Percentiles rank a stretch among this genome's conserved stretches.
These are phyloP conservation scores for Lophius piscatorius DNA, from an alignment of 2,113 vertebrate species.

Conservation along the genomic window DNA sequence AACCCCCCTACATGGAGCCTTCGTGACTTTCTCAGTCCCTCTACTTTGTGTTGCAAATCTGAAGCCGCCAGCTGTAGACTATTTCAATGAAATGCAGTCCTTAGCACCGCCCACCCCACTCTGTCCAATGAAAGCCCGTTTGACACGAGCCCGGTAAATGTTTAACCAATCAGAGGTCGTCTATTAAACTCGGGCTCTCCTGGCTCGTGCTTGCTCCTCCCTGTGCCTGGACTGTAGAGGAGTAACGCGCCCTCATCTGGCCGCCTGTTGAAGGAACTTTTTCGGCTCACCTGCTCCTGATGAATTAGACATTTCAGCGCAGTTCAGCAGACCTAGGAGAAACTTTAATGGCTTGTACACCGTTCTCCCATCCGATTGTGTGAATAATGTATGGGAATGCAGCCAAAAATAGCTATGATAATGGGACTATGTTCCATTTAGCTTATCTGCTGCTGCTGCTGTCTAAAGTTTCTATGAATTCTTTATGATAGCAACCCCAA, in stretches of 20 bases:
- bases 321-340: conserved; percentile 11
- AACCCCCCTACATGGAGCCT: conserved; percentile 55
- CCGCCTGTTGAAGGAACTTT: background rate
- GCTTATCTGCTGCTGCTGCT: background rate
- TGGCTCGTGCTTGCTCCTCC: conserved; percentile 1
- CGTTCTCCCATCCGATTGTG: background rate
- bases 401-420: conserved; percentile 47
- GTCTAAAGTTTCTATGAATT: conserved; percentile 20
- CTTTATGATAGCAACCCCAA: conserved; percentile 25
- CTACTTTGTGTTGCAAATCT: conserved; percentile 3
- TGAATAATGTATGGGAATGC: conserved; percentile 60
- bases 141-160: background rate
- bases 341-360: conserved; percentile 45
- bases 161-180: conserved; percentile 46
- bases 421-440: background rate
- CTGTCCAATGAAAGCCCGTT: conserved; percentile 23
- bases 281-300: conserved; percentile 41
- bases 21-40: conserved; percentile 45
- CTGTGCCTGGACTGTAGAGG: conserved; percentile 23
- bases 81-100: conserved; percentile 54
- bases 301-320: conserved; percentile 36
- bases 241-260: conserved; percentile 56
- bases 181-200: background rate
- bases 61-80: conserved; percentile 49
- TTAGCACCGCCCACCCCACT: conserved; percentile 39